Percentiles rank a stretch among this genome's conserved stretches.
Evolutionary conservation across 2,888 invertebrate genomes (phyloP).

Genomic region (Ceriagrion tenellum): DNA sequence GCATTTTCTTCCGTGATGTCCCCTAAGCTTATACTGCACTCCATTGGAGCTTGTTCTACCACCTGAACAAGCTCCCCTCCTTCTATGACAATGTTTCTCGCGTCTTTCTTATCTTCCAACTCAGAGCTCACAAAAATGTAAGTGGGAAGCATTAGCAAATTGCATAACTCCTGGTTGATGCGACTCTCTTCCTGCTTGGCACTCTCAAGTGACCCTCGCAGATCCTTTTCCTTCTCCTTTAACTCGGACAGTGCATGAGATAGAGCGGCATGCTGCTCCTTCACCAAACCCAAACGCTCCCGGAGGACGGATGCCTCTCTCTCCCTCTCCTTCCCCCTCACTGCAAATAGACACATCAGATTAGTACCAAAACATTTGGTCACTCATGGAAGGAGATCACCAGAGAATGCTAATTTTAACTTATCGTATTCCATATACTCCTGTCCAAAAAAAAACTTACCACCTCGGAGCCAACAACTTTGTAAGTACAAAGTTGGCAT

Average conservation of each 20-base stretch:
- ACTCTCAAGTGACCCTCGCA: constrained; percentile 62
- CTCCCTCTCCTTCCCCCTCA: constrained; percentile 76
- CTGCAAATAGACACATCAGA: constrained; percentile 70
- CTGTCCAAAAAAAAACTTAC: no score
- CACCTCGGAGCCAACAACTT: no score
- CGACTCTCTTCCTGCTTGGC: constrained; percentile 64
- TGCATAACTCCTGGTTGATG: constrained; percentile 68
- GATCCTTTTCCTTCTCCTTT: constrained; percentile 57
- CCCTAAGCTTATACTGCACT: constrained; percentile 34
- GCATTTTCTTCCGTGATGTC: constrained; percentile 46
- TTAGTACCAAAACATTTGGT: constrained; percentile 20
- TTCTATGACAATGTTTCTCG: constrained; percentile 15
- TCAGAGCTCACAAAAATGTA: constrained; percentile 62
- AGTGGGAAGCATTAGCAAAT: constrained; percentile 68
- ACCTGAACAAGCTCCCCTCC: background rate
- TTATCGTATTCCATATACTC: no score
- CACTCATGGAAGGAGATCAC: no score
- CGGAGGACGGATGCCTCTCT: constrained; percentile 76
- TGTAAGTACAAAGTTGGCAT: no score
- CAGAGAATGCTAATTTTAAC: no score
- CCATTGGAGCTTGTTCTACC: constrained; percentile 47
- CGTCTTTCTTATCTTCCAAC: constrained; percentile 65
- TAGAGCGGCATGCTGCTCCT: constrained; percentile 67
- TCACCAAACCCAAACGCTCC: constrained; percentile 72
- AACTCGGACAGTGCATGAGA: constrained; percentile 55